phyloP scores from a whole-genome alignment of 2,797 vertebrate genomes.

The Nasua narica region DNA sequence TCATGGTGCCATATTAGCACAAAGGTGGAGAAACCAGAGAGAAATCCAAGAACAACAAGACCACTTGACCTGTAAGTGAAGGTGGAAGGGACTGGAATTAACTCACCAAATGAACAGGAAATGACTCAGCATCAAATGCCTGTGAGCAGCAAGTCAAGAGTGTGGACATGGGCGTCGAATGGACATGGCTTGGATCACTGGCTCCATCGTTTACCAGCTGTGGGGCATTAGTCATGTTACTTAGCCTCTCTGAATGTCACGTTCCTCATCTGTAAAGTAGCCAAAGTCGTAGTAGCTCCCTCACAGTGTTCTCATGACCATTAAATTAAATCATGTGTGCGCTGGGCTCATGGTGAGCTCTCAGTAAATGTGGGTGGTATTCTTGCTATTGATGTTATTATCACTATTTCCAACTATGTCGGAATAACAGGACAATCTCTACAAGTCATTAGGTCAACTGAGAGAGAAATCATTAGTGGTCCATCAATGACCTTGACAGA shows the following conservation, averaged over 20 bases:
- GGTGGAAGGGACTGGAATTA: constrained; percentile 7
- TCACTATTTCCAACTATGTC: accelerated
- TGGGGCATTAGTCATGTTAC: neutral
- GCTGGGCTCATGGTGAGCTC: accelerated
- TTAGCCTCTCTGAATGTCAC: neutral
- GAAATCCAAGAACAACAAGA: constrained; percentile 51
- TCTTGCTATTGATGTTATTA: no score
- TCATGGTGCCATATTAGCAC: neutral
- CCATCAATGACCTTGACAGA: neutral
- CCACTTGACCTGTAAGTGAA: constrained; percentile 27
- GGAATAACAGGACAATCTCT: neutral
- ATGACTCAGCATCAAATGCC: neutral
- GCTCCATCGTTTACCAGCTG: neutral
- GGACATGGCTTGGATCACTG: neutral
- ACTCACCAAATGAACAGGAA: neutral
- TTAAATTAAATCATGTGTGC: accelerated
- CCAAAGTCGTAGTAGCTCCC: neutral
- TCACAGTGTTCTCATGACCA: accelerated
- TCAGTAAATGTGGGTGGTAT: accelerated
- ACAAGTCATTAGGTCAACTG: no score
- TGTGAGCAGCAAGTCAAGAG: neutral
- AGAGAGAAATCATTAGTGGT: neutral
- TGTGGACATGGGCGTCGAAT: neutral
- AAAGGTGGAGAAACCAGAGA: neutral
- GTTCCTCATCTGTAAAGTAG: neutral